A percentile compares a stretch with the other conserved stretches of the same genome.
These are phyloP conservation scores for Dysmachus trigonus DNA, from an alignment of 2,888 invertebrate genomes.

Conservation along the genomic window DNA sequence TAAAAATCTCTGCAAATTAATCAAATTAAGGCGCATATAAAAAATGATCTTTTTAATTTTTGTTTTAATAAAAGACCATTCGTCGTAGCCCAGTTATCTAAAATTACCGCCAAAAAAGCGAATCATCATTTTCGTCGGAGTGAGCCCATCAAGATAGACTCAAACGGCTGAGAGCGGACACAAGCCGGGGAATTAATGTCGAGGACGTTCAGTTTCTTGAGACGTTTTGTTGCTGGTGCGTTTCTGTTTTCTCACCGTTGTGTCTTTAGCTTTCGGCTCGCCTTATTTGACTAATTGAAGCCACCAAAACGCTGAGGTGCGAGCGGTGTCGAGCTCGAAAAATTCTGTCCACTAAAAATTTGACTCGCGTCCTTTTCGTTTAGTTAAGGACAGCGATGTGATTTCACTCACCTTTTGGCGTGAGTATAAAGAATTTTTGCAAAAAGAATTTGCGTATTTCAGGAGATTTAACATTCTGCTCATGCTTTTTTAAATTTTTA, in stretches of 20 bases:
- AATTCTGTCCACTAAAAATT: neutral
- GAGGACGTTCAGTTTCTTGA: conserved; percentile 37
- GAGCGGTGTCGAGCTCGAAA: neutral
- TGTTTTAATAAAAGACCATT: neutral
- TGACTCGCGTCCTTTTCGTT: neutral
- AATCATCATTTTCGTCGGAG: neutral
- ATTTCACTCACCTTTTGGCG: neutral
- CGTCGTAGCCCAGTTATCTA: neutral
- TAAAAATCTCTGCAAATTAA: neutral
- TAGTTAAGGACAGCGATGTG: neutral
- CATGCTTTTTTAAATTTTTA: neutral
- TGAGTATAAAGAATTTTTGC: neutral
- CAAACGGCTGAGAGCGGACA: neutral
- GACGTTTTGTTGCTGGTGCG: neutral
- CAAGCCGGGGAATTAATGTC: conserved; percentile 23
- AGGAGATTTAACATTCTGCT: neutral
- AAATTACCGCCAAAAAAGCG: neutral
- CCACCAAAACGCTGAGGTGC: neutral
- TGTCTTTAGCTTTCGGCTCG: neutral
- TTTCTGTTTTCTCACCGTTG: neutral
- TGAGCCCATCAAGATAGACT: neutral
- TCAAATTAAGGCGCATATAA: neutral
- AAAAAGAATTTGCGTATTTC: neutral
- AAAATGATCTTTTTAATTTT: neutral
- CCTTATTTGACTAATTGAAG: neutral